A percentile compares a stretch with the other conserved stretches of the same genome.
Conservation (phyloP, 64 coral and sea anemone species). For the Dendronephthya gigantea region DNA sequence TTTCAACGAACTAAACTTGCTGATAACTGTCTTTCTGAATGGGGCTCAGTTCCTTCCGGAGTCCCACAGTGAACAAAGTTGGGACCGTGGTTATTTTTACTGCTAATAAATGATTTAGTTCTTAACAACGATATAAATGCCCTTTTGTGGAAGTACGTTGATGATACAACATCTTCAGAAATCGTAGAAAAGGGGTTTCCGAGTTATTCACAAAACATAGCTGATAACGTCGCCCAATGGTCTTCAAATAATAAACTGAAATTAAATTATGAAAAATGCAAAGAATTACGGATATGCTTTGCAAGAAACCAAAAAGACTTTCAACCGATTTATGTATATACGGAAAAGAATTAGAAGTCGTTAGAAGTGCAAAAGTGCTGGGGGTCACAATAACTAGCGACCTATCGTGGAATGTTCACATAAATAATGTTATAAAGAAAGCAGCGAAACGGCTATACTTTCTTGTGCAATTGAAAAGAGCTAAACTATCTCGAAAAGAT, state of each 20-base stretch:
- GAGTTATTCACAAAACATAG: neutral
- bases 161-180: neutral
- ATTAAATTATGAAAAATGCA: neutral
- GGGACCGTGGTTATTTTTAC: neutral
- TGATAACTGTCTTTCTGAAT: neutral
- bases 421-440: neutral
- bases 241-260: neutral
- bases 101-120: neutral
- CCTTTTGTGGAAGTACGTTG: neutral
- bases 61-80: neutral
- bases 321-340: neutral
- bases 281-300: neutral
- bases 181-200: neutral
- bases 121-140: neutral
- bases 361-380: neutral
- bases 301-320: neutral
- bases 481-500: neutral
- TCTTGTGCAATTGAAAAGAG: neutral
- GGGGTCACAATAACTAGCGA: conserved; percentile 7
- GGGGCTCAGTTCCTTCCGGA: neutral
- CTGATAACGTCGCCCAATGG: neutral
- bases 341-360: neutral
- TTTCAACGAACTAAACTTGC: neutral
- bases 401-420: neutral
- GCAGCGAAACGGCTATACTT: neutral